phyloP scores from a whole-genome alignment of 2,113 vertebrate species.

The Gobius niger region DNA sequence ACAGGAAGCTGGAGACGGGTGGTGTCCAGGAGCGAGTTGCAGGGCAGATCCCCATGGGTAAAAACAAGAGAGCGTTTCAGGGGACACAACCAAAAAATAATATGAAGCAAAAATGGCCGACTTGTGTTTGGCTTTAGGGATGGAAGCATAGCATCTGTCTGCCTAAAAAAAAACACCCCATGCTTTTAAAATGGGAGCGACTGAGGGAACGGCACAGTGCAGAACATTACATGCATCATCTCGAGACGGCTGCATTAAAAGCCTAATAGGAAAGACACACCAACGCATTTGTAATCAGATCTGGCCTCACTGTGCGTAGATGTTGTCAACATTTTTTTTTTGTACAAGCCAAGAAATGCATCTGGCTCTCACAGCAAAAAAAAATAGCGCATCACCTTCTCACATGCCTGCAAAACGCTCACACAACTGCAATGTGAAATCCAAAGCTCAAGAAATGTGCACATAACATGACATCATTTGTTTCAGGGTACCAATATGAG shows the following conservation, averaged over 20 bases:
- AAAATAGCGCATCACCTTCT: neutral
- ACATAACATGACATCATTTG: neutral
- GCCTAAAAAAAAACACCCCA: constrained; percentile 9
- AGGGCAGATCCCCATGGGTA: constrained; percentile 9
- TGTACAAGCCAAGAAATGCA: neutral
- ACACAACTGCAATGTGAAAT: neutral
- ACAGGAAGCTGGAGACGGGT: constrained; percentile 4
- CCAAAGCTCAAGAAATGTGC: neutral
- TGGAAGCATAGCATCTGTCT: constrained; percentile 46
- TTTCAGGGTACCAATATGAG: too few relatives aligned
- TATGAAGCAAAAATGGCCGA: constrained; percentile 16
- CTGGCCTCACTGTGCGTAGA: neutral
- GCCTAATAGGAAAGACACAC: constrained; percentile 15
- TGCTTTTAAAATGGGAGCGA: constrained; percentile 14
- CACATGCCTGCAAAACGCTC: neutral
- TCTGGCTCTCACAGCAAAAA: constrained; percentile 2
- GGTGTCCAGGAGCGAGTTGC: constrained; percentile 27
- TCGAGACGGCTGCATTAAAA: constrained; percentile 27
- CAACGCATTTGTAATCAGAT: neutral
- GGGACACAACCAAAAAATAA: constrained; percentile 22
- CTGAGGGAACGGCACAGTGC: constrained; percentile 15
- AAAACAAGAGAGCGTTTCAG: constrained; percentile 25
- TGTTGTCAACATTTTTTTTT: neutral
- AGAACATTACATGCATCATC: constrained; percentile 13
- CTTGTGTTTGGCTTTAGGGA: constrained; percentile 39